A percentile compares a stretch with the other conserved stretches of the same genome.
Conservation (phyloP, 2,113 vertebrate genomes). For the Vicugna pacos region DNA sequence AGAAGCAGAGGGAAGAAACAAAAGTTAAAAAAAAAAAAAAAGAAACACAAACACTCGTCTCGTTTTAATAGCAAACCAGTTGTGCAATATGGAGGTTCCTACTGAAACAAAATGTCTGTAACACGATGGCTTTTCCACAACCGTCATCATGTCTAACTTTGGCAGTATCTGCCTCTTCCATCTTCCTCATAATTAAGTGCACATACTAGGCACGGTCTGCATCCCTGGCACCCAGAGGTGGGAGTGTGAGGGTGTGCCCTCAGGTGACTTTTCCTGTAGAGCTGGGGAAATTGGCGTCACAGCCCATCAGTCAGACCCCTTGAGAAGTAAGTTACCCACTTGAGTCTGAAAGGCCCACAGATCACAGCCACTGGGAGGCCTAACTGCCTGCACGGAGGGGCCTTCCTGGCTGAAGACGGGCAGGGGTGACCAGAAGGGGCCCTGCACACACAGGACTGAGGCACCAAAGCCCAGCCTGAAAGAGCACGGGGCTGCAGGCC, state of each 20-base stretch:
- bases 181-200: background rate
- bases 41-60: background rate
- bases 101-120: background rate
- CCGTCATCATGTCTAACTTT: slow-evolving; percentile 39
- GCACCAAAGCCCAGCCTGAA: background rate
- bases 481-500: background rate
- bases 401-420: background rate
- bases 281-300: background rate
- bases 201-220: background rate
- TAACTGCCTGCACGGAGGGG: background rate
- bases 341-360: background rate
- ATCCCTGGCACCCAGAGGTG: background rate
- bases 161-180: background rate
- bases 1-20: background rate
- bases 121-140: slow-evolving; percentile 9
- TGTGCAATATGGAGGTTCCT: background rate
- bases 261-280: background rate
- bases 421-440: background rate
- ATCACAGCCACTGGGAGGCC: background rate
- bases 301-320: slow-evolving; percentile 10
- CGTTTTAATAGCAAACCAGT: background rate
- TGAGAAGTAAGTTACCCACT: slow-evolving; percentile 31
- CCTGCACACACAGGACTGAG: background rate
- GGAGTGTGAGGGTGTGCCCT: background rate
- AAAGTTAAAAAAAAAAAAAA: background rate